Evolutionary conservation across 2,113 vertebrate species (phyloP), one percentile per base, ranked within the genome.

Genomic region (Elgaria multicarinata): DNA sequence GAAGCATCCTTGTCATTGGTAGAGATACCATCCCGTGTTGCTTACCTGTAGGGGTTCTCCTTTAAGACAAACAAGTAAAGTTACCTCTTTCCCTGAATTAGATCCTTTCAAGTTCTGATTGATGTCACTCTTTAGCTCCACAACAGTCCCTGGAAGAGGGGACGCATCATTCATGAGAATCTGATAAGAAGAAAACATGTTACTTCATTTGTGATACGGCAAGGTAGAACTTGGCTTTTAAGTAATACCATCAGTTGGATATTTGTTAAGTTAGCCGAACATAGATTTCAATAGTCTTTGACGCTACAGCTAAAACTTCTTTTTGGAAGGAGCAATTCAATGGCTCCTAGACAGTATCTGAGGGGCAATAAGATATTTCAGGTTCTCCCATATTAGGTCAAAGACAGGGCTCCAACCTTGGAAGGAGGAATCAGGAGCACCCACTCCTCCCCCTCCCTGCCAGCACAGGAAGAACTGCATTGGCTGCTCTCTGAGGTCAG

Each of bases 121-220:
- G 64, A 42, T 76, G 84, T 89, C 92, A 79, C 14, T 77, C 0
- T 0, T 64, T 3, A 0, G 0, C n/a, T 80, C 87, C 91, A 75
- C n/a, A 87, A 87, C 46, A 0, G 0, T 3, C 26, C 0, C 0
- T 39, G 88, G 86, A 80, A 64, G 31, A 89, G 90, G 18, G 91
- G 81, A 78, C 83, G 86, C n/a, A 0, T 87, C 89, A 39, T 0
- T 13, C 1, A 0, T 5, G 2, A 92, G 36, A 83, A 96, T 50
- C 96, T 96, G 90, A 62, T 87, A 79, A 50, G 4, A 93, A 94
- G 91, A 92, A 86, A 78, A 76, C 6, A 22, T 2, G 18, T 55
- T 39, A 36, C 0, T 0, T 36, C 1, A 31, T 1, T 74, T n/a
- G 13, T 46, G 22, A 71, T 62, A 28, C 31, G 2, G 0, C 33